Percentiles rank a stretch among this genome's conserved stretches.
Conservation (phyloP, 2,888 invertebrate genomes). For the Leucoma salicis region DNA sequence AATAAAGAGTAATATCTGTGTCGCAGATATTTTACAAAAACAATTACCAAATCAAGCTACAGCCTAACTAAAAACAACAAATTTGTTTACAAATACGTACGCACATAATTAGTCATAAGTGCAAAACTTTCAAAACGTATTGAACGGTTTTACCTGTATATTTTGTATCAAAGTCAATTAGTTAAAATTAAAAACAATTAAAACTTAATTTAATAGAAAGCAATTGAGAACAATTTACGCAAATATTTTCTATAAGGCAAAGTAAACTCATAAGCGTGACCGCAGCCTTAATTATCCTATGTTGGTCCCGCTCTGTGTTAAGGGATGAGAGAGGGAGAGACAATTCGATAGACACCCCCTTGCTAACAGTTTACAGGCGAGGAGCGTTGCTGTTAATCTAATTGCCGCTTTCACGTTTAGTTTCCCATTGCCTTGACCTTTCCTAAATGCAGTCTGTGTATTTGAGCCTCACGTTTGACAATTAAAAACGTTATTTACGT, state of each 20-base stretch:
- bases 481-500: too few species aligned
- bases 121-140: too few species aligned
- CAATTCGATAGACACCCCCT: slow-evolving; percentile 52
- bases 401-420: slow-evolving; percentile 73
- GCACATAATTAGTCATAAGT: too few species aligned
- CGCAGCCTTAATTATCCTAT: slow-evolving; percentile 53
- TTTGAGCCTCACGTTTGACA: slow-evolving; percentile 9
- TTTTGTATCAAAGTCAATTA: too few species aligned
- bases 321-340: slow-evolving; percentile 38
- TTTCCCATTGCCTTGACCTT: slow-evolving; percentile 72
- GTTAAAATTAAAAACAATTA: too few species aligned
- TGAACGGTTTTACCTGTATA: too few species aligned
- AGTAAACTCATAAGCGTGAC: slow-evolving; percentile 51
- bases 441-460: slow-evolving; percentile 68
- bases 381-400: slow-evolving; percentile 69
- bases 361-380: slow-evolving; percentile 66
- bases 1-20: too few species aligned
- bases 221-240: slow-evolving; percentile 45
- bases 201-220: too few species aligned
- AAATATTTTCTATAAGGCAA: slow-evolving; percentile 30
- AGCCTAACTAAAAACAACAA: too few species aligned
- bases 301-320: slow-evolving; percentile 46
- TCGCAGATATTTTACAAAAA: too few species aligned
- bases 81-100: too few species aligned
- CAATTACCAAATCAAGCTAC: too few species aligned